Evolutionary conservation across 2,113 vertebrate species (phyloP).

Genomic region (Butastur rufipennis): DNA sequence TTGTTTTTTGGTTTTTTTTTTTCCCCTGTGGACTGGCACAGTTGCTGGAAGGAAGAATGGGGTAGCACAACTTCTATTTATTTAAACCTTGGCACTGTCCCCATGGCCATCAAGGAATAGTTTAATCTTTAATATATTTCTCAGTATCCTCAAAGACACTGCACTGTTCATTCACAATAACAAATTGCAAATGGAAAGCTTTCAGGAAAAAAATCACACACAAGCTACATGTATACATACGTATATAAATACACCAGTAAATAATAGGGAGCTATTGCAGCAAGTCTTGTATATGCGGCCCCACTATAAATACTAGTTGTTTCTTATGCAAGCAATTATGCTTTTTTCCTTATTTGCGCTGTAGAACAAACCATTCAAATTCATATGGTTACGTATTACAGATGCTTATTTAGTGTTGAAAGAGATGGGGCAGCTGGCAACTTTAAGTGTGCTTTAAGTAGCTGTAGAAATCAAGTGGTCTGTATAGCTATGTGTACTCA

Average conservation of each 20-base stretch:
- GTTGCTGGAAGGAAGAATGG: not conserved
- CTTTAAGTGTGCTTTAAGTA: not conserved
- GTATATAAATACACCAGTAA: not conserved
- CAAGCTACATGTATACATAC: rapidly evolving
- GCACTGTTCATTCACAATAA: not conserved
- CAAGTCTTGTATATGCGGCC: not conserved
- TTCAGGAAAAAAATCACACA: not conserved
- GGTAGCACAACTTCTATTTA: not conserved
- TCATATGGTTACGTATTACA: not conserved
- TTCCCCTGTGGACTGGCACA: not conserved
- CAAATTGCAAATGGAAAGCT: not conserved
- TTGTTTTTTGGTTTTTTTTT: not conserved
- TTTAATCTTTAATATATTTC: not conserved
- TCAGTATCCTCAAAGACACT: not conserved
- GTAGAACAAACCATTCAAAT: not conserved
- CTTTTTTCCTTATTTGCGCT: not conserved
- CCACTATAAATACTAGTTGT: not conserved
- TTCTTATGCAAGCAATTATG: not conserved
- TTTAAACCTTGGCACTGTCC: not conserved
- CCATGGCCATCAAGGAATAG: not conserved
- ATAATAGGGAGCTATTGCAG: not conserved
- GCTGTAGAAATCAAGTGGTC: not conserved
- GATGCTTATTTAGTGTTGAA: not conserved
- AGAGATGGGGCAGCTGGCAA: not conserved
- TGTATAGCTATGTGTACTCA: not conserved